Evolutionary conservation across 2,113 vertebrate genomes (phyloP).

Genomic region (Hypanus sabinus): DNA sequence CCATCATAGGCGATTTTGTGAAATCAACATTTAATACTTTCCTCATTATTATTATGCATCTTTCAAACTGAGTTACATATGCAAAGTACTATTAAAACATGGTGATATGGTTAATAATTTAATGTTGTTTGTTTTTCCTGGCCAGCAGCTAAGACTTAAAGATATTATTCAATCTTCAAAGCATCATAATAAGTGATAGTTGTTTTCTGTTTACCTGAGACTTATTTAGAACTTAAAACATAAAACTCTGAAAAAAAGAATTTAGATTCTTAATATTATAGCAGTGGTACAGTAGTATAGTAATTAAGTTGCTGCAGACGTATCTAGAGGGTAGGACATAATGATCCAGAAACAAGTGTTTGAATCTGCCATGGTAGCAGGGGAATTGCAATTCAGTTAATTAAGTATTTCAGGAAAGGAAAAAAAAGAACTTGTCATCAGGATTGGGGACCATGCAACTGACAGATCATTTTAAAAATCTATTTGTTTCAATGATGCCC

Average conservation of each 20-base stretch:
- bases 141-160: neutral
- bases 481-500: too few relatives aligned
- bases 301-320: too few relatives aligned
- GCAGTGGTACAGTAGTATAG: too few relatives aligned
- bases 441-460: too few relatives aligned
- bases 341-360: too few relatives aligned
- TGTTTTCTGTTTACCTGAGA: neutral
- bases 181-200: neutral
- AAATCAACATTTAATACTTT: neutral
- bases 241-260: neutral
- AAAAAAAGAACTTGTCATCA: too few relatives aligned
- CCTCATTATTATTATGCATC: neutral
- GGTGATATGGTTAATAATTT: neutral
- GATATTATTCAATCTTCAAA: neutral
- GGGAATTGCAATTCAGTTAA: too few relatives aligned
- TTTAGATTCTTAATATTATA: neutral
- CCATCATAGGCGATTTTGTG: neutral
- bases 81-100: neutral
- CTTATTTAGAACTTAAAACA: neutral
- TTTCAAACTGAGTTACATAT: neutral
- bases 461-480: too few relatives aligned
- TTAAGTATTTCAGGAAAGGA: too few relatives aligned
- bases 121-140: neutral
- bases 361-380: too few relatives aligned
- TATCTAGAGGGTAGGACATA: too few relatives aligned